Percentiles rank a stretch among this genome's conserved stretches.
Evolutionary conservation across 1,140 invertebrate genomes (phyloP).

Genomic region (Dinoponera quadriceps): DNA sequence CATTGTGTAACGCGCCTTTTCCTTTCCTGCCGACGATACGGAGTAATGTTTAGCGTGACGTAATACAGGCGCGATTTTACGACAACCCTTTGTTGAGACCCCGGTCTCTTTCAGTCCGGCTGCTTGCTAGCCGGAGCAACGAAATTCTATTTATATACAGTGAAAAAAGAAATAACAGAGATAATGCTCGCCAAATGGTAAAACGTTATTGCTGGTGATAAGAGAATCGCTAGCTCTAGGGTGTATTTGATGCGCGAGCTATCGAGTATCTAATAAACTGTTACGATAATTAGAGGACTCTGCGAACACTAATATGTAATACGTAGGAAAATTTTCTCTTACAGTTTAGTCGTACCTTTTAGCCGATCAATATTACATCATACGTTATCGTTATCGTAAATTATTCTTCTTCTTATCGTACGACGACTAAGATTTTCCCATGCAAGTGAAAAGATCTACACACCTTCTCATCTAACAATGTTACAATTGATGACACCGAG

Average conservation of each 20-base stretch:
- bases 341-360: not conserved
- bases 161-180: not conserved
- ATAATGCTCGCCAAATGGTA: no score
- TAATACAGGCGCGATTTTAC: conserved; percentile 44
- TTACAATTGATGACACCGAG: not conserved
- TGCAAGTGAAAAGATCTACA: not conserved
- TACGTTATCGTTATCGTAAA: not conserved
- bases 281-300: no score
- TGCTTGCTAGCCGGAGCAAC: no score
- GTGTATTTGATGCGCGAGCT: no score
- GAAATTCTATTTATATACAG: no score
- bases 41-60: conserved; percentile 54
- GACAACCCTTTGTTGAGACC: conserved; percentile 14
- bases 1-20: conserved; percentile 54
- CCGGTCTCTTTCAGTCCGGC: not conserved
- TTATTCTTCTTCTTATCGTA: not conserved
- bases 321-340: no score
- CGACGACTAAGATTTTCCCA: not conserved
- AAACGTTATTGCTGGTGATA: no score
- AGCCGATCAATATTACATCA: not conserved
- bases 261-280: no score
- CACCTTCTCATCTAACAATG: not conserved
- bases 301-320: no score
- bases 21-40: conserved; percentile 46
- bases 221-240: no score